phyloP scores from a whole-genome alignment of 2,888 invertebrate genomes.

The Amiota communis region DNA sequence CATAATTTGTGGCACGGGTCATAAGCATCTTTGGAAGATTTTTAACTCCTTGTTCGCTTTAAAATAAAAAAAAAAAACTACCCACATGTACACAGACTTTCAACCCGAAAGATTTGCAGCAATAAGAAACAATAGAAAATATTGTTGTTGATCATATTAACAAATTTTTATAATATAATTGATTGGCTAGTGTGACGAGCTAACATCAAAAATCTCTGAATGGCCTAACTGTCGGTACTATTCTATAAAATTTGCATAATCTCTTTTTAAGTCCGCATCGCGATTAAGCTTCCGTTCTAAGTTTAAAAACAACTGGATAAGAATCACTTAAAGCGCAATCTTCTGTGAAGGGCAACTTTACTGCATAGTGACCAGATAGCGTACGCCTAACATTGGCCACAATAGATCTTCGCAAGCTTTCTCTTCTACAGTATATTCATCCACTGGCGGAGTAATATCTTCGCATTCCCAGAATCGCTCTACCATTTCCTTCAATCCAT shows the following conservation, averaged over 20 bases:
- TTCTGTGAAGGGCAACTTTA: background rate
- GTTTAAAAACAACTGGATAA: background rate
- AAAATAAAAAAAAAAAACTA: no score
- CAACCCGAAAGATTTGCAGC: no score
- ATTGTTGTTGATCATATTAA: no score
- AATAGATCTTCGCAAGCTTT: conserved; percentile 9
- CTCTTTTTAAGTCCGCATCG: conserved; percentile 3
- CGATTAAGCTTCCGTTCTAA: conserved; percentile 3
- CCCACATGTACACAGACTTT: no score
- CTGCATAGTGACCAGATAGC: background rate
- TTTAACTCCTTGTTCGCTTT: no score
- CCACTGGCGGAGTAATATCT: background rate
- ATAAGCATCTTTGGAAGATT: no score
- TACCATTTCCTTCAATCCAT: background rate
- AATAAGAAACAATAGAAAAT: no score
- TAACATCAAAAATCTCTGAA: conserved; percentile 11
- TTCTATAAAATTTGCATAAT: conserved; percentile 17
- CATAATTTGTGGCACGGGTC: no score
- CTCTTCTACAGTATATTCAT: background rate
- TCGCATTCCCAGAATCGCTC: no score
- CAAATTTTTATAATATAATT: no score
- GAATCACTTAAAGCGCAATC: background rate
- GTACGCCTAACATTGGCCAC: background rate
- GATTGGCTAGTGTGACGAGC: no score
- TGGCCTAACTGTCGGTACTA: conserved; percentile 26